A percentile compares a stretch with the other conserved stretches of the same genome.
phyloP scores from a whole-genome alignment of 2,797 vertebrate genomes.

The Schizothorax lantsangensis region DNA sequence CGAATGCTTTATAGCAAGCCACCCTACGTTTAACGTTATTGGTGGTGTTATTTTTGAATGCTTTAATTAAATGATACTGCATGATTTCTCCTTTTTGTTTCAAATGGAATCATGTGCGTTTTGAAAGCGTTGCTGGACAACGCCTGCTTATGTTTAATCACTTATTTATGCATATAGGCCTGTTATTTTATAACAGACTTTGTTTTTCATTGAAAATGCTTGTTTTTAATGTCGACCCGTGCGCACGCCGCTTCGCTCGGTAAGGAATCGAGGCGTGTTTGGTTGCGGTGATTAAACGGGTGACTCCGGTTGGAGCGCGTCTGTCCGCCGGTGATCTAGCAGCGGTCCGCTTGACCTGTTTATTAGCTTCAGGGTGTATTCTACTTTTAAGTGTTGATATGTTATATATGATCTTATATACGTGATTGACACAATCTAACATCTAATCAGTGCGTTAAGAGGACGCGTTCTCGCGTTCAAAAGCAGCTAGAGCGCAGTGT shows the following conservation, averaged over 20 bases:
- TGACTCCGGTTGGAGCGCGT: conserved; percentile 45
- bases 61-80: background rate
- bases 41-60: background rate
- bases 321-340: background rate
- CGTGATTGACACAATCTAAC: background rate
- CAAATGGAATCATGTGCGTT: background rate
- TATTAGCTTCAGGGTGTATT: background rate
- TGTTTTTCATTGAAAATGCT: background rate
- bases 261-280: background rate
- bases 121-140: background rate
- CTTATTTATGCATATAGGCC: background rate
- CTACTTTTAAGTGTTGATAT: background rate
- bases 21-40: background rate
- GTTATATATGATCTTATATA: background rate
- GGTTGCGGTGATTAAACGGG: conserved; percentile 51
- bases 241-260: background rate
- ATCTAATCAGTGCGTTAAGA: background rate
- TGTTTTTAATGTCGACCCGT: background rate
- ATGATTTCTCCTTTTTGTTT: background rate
- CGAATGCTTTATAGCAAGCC: background rate
- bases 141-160: background rate
- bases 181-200: background rate
- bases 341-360: background rate
- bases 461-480: background rate
- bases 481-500: background rate